Base-by-base conservation (phyloP, 2,113 vertebrate species). In the Vireo altiloquus region DNA sequence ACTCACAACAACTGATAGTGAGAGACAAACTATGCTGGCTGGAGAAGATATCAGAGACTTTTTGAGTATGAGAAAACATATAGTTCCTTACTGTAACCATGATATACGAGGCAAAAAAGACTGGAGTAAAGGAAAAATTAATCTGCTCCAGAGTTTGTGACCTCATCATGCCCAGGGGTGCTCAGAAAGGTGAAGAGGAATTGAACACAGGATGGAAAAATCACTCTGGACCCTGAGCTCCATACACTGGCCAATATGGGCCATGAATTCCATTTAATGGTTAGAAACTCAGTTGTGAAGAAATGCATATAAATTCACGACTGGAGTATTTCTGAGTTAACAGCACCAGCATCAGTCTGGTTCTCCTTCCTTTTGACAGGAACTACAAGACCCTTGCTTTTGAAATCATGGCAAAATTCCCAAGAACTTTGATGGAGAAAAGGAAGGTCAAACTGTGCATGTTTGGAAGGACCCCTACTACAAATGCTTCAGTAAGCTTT, bases 371-470 rank as follows among this genome's bases (percentile, higher is more conserved):
- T 69, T 46, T 70, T 72, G 31, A 64, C 7, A 10, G 31, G 39
- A 82, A 17, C 4, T 8, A 7, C 37, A 64, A 70, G 40, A 27
- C 0, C 0, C 37, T 81, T 76, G 10, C 6, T 24, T 24, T 1
- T 80, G 46, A 60, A 50, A 78, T 59, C 1, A 46, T 4, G 2
- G 25, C 24, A 77, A 81, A 87, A 46, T 17, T 54, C 37, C 12
- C 42, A 50, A 30, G 33, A 61, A 80, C 24, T 60, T 46, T 40
- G 21, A 28, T 24, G 13, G 21, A 71, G 11, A 4, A 76, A 74
- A 69, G 7, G 6, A 5, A 10, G 7, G 15, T 37, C 37, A 39
- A 74, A 70, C 2, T 28, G 10, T 8, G 20, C 0, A 0, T 15
- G 2, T 92, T 53, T 75, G n/a, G 75, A 71, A 91, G 25, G 3